A percentile compares a stretch with the other conserved stretches of the same genome.
Conservation (phyloP, 1,140 invertebrate genomes). For the Ruditapes philippinarum region DNA sequence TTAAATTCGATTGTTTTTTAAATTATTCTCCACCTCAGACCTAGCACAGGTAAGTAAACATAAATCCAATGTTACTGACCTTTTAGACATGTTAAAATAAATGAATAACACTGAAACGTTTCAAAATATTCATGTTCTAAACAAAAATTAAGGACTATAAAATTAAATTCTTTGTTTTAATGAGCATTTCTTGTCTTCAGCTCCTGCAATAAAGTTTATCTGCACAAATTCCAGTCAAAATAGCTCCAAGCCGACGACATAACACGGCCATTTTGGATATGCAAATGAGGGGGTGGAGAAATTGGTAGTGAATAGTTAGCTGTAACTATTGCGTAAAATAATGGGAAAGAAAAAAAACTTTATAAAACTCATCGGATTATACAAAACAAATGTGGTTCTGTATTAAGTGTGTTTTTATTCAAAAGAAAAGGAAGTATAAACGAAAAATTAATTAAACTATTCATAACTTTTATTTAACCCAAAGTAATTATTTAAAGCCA, state of each 20-base stretch:
- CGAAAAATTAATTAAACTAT: neutral
- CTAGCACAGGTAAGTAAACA: neutral
- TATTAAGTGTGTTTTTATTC: too few relatives aligned
- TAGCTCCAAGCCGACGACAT: neutral
- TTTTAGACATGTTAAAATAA: neutral
- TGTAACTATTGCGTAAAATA: too few relatives aligned
- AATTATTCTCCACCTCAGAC: neutral
- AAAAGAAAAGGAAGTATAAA: too few relatives aligned
- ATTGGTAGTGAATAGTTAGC: neutral
- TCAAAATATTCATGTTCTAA: neutral
- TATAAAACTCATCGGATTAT: too few relatives aligned
- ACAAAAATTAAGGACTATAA: neutral
- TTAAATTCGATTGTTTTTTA: too few relatives aligned
- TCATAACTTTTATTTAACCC: neutral
- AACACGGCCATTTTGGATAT: slow-evolving; percentile 44
- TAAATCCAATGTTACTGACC: neutral
- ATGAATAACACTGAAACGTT: neutral
- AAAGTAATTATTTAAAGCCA: neutral
- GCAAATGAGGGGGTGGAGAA: slow-evolving; percentile 53
- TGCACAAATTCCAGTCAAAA: neutral
- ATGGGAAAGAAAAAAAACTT: too few relatives aligned
- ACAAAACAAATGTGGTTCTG: too few relatives aligned
- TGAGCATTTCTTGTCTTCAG: neutral
- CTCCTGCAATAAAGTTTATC: neutral
- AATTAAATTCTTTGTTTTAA: too few relatives aligned